Evolutionary conservation across 2,888 invertebrate species (phyloP), one percentile per base, ranked within the genome.

Genomic region (Altica lythri): DNA sequence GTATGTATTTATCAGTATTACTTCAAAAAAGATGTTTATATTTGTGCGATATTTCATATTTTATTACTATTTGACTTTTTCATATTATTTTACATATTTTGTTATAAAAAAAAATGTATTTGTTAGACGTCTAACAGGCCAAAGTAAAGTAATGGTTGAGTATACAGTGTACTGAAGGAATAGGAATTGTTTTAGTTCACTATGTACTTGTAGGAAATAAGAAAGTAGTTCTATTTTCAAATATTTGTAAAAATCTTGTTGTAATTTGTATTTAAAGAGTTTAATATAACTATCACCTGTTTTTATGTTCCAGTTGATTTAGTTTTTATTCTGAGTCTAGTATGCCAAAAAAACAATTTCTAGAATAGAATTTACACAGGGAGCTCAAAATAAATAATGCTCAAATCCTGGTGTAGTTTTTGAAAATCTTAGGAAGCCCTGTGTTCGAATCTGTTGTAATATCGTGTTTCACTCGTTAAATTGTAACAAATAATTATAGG

Each of bases 251-350:
- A 51, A 50, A 51, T 35, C 35, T 54, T 51, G 55, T 55, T 55
- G 55, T 55, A 47, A 46, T 55, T 55, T 55, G 37, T 51, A 51
- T 35, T 51, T 50, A 42, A 48, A 55, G 55, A 55, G 55, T 55
- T 51, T 51, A 55, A 51, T 46, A 51, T 30, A 34, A 45, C 50
- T 55, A 55, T 55, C 55, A 55, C 55, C 51, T 55, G 55, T 55
- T 55, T 54, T 38, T n/a, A n/a, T n/a, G n/a, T n/a, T 49, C 16
- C 30, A 46, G 30, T 18, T 46, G 16, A 17, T 22, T 46, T 10
- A 18, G 29, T 42, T 52, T 37, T 4, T 37, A 45, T 45, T 45
- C 4, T 46, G 40, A 52, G 3, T 22, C 12, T 25, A 53, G 43
- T 2, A 18, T 47, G 43, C 48, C 47, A 53, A 53, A 53, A 42